A percentile compares a stretch with the other conserved stretches of the same genome.
Conservation (phyloP, 2,888 invertebrate genomes). For the Ischnus inquisitorius region DNA sequence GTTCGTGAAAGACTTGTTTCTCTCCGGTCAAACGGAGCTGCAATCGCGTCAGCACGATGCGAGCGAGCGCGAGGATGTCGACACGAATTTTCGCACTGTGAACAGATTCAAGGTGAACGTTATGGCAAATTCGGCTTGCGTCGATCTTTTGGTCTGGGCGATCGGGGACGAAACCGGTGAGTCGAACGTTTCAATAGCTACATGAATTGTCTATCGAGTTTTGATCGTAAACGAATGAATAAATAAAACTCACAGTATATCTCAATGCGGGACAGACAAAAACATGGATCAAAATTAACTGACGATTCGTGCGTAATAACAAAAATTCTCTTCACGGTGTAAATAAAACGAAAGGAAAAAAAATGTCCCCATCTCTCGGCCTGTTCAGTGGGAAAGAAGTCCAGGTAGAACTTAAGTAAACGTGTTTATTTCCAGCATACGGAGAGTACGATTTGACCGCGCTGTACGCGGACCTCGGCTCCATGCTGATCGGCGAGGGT, state of each 20-base stretch:
- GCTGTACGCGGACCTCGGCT: conserved; percentile 83
- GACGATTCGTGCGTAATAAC: conserved; percentile 34
- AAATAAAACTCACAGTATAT: conserved; percentile 17
- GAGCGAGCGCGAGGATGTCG: conserved; percentile 93
- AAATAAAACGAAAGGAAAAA: neutral
- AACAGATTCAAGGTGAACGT: conserved; percentile 98
- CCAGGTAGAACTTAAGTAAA: conserved; percentile 60
- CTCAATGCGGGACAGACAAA: neutral
- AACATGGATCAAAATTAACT: neutral
- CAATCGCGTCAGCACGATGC: conserved; percentile 94
- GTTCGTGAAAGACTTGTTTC: conserved; percentile 95
- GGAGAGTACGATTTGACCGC: conserved; percentile 84
- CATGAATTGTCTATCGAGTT: conserved; percentile 10
- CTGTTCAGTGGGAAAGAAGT: conserved; percentile 17
- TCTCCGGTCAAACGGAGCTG: conserved; percentile 97
- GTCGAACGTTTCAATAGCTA: conserved; percentile 57
- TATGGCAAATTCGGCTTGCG: conserved; percentile 98
- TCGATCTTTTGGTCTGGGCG: conserved; percentile 99
- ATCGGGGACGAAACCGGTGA: conserved; percentile 98
- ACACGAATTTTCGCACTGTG: conserved; percentile 92
- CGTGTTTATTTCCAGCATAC: conserved; percentile 80
- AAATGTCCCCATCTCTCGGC: conserved; percentile 31
- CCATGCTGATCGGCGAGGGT: conserved; percentile 84
- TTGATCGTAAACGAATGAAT: neutral
- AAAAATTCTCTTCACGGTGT: conserved; percentile 7